phyloP scores from a whole-genome alignment of 2,888 invertebrate species.

The Taphrorychus bicolor region DNA sequence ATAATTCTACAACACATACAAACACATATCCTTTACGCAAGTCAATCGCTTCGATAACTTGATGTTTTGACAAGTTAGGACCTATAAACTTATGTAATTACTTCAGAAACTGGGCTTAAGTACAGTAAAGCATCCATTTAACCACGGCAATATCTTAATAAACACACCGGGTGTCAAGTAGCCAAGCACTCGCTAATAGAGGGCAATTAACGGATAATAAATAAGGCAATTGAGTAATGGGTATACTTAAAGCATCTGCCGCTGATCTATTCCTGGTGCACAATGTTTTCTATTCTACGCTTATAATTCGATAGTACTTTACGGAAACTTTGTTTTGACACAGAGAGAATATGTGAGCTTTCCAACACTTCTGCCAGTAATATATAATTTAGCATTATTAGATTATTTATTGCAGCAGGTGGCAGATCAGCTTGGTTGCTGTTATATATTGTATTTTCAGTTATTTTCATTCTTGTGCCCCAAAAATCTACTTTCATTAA shows the following conservation, averaged over 20 bases:
- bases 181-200: background rate
- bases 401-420: background rate
- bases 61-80: no score
- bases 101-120: no score
- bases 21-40: no score
- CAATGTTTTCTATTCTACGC: background rate
- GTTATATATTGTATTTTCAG: no score
- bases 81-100: no score
- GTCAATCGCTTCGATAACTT: no score
- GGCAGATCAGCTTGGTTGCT: no score
- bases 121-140: no score
- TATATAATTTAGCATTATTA: background rate
- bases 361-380: background rate
- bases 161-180: background rate
- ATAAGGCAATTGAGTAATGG: background rate
- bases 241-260: background rate
- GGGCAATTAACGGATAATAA: background rate
- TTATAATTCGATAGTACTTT: no score
- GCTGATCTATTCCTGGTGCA: background rate
- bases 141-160: background rate
- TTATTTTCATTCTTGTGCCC: no score
- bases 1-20: no score
- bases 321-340: background rate
- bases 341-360: background rate
- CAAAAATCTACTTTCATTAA: no score